Evolutionary conservation across 1,140 invertebrate genomes (phyloP).

Genomic region (Tetramorium parvispinum): DNA sequence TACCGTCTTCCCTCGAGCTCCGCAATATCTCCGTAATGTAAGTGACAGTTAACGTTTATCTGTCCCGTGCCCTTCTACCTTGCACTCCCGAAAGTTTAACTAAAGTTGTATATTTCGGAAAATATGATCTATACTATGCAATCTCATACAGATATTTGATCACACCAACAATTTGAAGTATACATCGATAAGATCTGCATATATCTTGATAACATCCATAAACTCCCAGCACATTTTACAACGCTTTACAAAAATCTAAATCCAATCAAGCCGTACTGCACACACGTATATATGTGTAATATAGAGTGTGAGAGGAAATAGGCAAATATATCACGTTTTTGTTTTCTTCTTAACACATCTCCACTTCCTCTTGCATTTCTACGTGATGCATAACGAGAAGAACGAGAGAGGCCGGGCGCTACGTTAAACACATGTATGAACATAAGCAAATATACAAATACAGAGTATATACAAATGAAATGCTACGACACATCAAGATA

Average conservation of each 20-base stretch:
- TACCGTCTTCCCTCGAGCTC: background rate
- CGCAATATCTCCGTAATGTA: background rate
- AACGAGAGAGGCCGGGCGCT: slow-evolving; percentile 43
- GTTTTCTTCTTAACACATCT: background rate
- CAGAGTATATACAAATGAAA: slow-evolving; percentile 63
- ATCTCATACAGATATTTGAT: slow-evolving; percentile 62
- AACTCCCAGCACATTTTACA: slow-evolving; percentile 62
- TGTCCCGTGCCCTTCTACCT: slow-evolving; percentile 58
- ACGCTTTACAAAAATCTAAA: slow-evolving; percentile 71
- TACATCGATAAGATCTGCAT: slow-evolving; percentile 60
- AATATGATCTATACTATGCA: slow-evolving; percentile 53
- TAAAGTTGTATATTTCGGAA: slow-evolving; percentile 44
- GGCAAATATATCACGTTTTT: slow-evolving; percentile 10
- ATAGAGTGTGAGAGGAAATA: slow-evolving; percentile 44
- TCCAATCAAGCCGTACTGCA: slow-evolving; percentile 56
- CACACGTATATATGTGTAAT: slow-evolving; percentile 44
- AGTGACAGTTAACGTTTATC: slow-evolving; percentile 39
- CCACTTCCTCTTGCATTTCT: slow-evolving; percentile 43
- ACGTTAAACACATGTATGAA: slow-evolving; percentile 53
- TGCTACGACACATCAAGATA: slow-evolving; percentile 51
- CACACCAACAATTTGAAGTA: slow-evolving; percentile 62
- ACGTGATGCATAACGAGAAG: slow-evolving; percentile 58
- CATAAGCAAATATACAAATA: slow-evolving; percentile 63
- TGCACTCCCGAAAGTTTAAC: slow-evolving; percentile 30
- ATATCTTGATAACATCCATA: slow-evolving; percentile 63